These are phyloP conservation scores for Lophotis ruficrista DNA, from an alignment of 2,113 vertebrate genomes.

Conservation along the genomic window DNA sequence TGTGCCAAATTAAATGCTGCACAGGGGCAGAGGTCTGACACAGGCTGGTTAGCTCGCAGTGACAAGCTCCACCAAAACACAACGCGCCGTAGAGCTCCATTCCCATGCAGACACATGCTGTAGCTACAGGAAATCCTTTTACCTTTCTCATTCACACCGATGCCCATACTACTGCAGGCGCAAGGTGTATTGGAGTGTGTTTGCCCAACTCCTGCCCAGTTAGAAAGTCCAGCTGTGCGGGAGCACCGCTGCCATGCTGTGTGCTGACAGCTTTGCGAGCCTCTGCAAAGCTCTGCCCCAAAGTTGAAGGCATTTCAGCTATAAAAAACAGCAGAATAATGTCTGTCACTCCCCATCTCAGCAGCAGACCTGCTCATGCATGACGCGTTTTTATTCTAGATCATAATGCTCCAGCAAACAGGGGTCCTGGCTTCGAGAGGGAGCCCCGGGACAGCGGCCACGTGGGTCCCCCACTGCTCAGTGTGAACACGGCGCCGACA, in stretches of 20 bases:
- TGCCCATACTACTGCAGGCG: neutral
- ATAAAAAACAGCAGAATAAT: slow-evolving; percentile 11
- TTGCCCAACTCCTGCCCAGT: neutral
- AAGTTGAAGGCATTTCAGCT: slow-evolving; percentile 32
- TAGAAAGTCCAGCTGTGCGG: neutral
- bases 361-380: slow-evolving; percentile 8
- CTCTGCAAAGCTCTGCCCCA: neutral
- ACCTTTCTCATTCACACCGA: neutral
- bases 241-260: neutral
- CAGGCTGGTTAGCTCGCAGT: neutral
- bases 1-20: neutral
- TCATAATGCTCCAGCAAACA: neutral
- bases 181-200: neutral
- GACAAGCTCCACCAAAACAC: neutral
- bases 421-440: neutral
- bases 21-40: neutral
- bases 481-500: rapidly evolving
- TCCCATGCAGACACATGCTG: neutral
- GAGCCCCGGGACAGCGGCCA: neutral
- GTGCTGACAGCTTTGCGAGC: neutral
- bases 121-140: neutral
- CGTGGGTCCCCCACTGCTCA: rapidly evolving
- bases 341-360: slow-evolving; percentile 38
- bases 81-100: neutral
- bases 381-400: neutral